These are phyloP conservation scores for Coregonus sp. DNA, from an alignment of 2,797 vertebrate genomes.

Conservation along the genomic window DNA sequence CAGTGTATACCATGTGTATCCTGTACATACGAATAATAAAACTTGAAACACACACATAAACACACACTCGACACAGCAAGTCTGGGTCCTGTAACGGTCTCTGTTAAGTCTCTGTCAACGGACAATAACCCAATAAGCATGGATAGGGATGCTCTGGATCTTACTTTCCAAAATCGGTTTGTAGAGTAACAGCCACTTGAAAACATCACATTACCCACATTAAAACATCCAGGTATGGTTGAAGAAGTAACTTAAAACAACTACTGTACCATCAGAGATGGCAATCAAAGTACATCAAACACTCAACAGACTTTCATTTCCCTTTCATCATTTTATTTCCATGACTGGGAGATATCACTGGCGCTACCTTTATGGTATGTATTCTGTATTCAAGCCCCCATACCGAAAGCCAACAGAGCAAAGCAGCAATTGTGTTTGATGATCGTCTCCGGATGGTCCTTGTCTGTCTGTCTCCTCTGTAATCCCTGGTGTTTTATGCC, in stretches of 20 bases:
- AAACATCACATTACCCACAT: slow-evolving; percentile 35
- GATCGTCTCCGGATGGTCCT: slow-evolving; percentile 29
- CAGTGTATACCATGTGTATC: no score
- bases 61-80: no score
- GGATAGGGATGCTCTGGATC: not conserved
- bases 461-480: slow-evolving; percentile 64
- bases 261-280: not conserved
- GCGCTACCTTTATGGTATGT: not conserved
- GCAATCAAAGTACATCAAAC: not conserved
- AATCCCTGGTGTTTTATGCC: slow-evolving; percentile 58
- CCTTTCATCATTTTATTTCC: slow-evolving; percentile 63
- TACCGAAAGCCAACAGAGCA: slow-evolving; percentile 33
- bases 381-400: not conserved
- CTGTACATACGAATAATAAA: no score
- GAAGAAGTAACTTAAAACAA: not conserved
- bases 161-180: not conserved
- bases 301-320: slow-evolving; percentile 19
- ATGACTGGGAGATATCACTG: slow-evolving; percentile 11
- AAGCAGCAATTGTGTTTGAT: slow-evolving; percentile 59
- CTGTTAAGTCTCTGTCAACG: not conserved
- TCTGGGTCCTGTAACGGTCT: not conserved
- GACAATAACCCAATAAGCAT: not conserved
- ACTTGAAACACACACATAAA: no score
- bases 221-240: slow-evolving; percentile 43
- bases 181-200: not conserved